phyloP scores from a whole-genome alignment of 2,888 invertebrate genomes.

The Dasysyrphus tricinctus region DNA sequence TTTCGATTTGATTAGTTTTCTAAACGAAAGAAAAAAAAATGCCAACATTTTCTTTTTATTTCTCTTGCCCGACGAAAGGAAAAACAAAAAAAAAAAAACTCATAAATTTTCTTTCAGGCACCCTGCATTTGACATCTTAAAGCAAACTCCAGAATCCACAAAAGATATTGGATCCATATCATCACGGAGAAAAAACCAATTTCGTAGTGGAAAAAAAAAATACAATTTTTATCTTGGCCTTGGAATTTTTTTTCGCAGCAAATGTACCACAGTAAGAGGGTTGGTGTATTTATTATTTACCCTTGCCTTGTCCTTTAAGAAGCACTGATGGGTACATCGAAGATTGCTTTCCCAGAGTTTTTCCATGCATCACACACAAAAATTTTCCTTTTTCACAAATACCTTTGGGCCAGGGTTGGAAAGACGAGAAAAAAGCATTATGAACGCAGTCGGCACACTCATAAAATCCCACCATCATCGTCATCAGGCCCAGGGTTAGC shows the following conservation, averaged over 20 bases:
- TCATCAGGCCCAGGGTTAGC: slow-evolving; percentile 72
- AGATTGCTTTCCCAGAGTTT: slow-evolving; percentile 56
- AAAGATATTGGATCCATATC: slow-evolving; percentile 22
- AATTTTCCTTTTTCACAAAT: slow-evolving; percentile 25
- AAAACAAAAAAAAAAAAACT: slow-evolving; percentile 63
- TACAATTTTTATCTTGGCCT: slow-evolving; percentile 30
- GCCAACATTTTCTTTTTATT: slow-evolving; percentile 27
- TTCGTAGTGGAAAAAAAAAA: not conserved
- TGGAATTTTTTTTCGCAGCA: not conserved
- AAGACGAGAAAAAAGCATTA: slow-evolving; percentile 34
- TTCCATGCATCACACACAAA: slow-evolving; percentile 43
- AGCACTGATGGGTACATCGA: not conserved
- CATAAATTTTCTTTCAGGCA: slow-evolving; percentile 72
- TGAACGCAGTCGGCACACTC: slow-evolving; percentile 66
- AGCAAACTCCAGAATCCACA: slow-evolving; percentile 19
- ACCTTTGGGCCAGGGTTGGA: slow-evolving; percentile 29
- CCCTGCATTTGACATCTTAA: slow-evolving; percentile 69
- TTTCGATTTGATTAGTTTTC: slow-evolving; percentile 74
- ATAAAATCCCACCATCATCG: slow-evolving; percentile 71
- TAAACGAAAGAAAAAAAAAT: slow-evolving; percentile 36
- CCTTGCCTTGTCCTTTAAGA: slow-evolving; percentile 12
- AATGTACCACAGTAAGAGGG: slow-evolving; percentile 7
- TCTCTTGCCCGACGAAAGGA: slow-evolving; percentile 43
- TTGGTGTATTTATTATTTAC: slow-evolving; percentile 15
- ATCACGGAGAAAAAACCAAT: slow-evolving; percentile 2